Evolutionary conservation across 2,113 vertebrate species (phyloP).

Genomic region (Leucopsar rothschildi): DNA sequence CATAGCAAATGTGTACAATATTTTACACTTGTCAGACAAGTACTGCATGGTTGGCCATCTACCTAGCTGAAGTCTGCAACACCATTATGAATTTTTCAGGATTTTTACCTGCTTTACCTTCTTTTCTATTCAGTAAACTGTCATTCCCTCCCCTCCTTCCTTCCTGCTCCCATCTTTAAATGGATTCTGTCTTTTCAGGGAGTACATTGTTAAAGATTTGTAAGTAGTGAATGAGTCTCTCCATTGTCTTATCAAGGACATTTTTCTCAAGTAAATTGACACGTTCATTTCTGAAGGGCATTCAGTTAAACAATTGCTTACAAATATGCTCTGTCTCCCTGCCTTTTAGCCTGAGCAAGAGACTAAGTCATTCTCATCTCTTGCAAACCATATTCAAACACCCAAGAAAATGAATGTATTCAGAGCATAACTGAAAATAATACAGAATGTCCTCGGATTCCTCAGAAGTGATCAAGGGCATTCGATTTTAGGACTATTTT

Average conservation of each 20-base stretch:
- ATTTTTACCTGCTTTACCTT: not conserved
- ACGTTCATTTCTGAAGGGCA: not conserved
- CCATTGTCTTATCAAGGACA: not conserved
- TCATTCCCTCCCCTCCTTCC: not conserved
- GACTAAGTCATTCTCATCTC: not conserved
- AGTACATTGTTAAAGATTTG: not conserved
- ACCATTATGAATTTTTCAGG: not conserved
- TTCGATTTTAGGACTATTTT: not conserved
- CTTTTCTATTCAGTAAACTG: not conserved
- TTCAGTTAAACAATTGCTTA: not conserved
- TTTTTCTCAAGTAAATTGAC: constrained; percentile 1
- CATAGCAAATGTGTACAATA: not conserved
- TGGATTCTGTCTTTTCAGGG: not conserved
- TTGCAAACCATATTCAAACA: not conserved
- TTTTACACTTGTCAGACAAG: not conserved
- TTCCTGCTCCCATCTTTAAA: not conserved
- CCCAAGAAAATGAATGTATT: not conserved
- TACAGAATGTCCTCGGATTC: not conserved
- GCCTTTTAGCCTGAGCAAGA: not conserved
- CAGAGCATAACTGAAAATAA: not conserved
- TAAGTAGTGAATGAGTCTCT: not conserved
- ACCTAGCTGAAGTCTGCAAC: not conserved
- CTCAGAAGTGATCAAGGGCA: not conserved
- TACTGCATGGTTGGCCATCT: not conserved
- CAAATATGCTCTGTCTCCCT: not conserved